Conservation (phyloP, 2,888 invertebrate genomes). For the Eristalis intricaria region DNA sequence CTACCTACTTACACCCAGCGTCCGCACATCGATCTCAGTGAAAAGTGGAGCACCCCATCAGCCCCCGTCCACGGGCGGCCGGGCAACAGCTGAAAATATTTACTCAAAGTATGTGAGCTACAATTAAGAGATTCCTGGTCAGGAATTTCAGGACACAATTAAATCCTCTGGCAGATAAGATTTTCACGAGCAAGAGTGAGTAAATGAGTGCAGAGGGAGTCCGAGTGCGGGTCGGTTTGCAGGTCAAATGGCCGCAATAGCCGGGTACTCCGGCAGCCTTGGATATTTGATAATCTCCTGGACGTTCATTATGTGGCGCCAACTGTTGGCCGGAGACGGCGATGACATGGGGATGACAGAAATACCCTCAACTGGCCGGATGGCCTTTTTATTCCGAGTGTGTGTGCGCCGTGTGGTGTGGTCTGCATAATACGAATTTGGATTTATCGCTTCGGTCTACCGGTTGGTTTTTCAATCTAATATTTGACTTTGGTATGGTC, state of each 20-base stretch:
- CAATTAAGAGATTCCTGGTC: slow-evolving; percentile 71
- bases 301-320: slow-evolving; percentile 60
- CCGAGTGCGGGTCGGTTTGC: slow-evolving; percentile 24
- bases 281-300: slow-evolving; percentile 58
- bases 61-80: neutral
- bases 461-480: slow-evolving; percentile 37
- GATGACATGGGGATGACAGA: slow-evolving; percentile 58
- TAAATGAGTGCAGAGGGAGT: neutral
- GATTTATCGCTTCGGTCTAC: slow-evolving; percentile 53
- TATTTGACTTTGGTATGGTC: slow-evolving; percentile 26
- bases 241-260: slow-evolving; percentile 44
- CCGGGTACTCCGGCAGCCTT: slow-evolving; percentile 9
- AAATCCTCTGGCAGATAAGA: slow-evolving; percentile 69
- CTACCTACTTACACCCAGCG: slow-evolving; percentile 20
- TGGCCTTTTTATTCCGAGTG: neutral
- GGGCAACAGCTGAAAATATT: slow-evolving; percentile 61
- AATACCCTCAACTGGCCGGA: slow-evolving; percentile 4
- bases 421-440: slow-evolving; percentile 62
- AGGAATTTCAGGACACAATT: slow-evolving; percentile 71
- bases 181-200: slow-evolving; percentile 48
- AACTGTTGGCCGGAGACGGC: slow-evolving; percentile 53
- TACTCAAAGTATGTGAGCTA: slow-evolving; percentile 55
- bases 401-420: slow-evolving; percentile 17
- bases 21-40: slow-evolving; percentile 7
- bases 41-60: slow-evolving; percentile 26